Evolutionary conservation across 2,797 vertebrate genomes (phyloP), one percentile per base, ranked within the genome.

Genomic region (Neopelma chrysocephalum): DNA sequence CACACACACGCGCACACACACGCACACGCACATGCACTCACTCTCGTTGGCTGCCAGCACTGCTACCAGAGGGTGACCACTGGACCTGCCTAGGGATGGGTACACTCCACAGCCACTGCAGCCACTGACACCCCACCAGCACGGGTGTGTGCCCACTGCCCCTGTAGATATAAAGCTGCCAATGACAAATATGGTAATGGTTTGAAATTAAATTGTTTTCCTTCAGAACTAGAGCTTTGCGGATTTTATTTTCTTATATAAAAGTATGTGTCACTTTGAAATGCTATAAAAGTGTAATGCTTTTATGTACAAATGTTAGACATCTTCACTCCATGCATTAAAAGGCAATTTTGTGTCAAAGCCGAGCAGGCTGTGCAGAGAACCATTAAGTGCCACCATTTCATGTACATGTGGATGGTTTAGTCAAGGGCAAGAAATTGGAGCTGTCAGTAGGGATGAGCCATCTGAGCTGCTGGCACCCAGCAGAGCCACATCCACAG

Each of bases 281-380:
- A 85, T 1, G 7, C 54, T 54, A 11, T 57, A 7, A 31, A 80
- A 84, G 43, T 34, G 29, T 10, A 88, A 65, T 15, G 38, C 70
- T 93, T 94, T 97, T 62, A 88, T 89, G 75, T 86, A 32, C 66
- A 66, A 58, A 88, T 81, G 75, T 90, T 95, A 91, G 82, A 85
- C 70, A 32, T 32, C 32, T 82, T 75, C 50, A 66, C 75, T 62
- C 51, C 9, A 26, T 2, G 15, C 80, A 89, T 76, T 92, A 81
- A 91, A 97, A 94, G 79, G 70, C 43, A 60, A 72, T 23, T 54
- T 69, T 2, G 0, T 56, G 38, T 90, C 86, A 94, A 94, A 90
- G 62, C 40, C 0, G 6, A 84, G 65, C 32, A 69, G 57, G 80
- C 17, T 87, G 61, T 65, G 58, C 12, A 4, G 80, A 54, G 61